Conservation (phyloP, 2,888 invertebrate genomes). For the Chrysomela aeneicollis region DNA sequence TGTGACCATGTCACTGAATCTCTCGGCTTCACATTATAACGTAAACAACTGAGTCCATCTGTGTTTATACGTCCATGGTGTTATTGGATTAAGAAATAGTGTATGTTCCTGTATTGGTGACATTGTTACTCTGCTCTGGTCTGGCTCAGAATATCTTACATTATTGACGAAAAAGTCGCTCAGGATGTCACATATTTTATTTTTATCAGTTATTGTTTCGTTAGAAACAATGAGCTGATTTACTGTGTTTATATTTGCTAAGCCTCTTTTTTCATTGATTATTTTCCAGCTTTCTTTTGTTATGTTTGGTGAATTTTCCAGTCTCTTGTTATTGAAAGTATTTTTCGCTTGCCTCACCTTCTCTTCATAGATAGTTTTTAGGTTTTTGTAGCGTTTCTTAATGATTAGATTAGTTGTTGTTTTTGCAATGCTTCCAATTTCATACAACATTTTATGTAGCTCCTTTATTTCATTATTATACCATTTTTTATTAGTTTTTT, state of each 20-base stretch:
- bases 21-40: too few species aligned
- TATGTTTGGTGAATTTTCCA: conserved; percentile 9
- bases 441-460: conserved; percentile 16
- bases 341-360: conserved; percentile 16
- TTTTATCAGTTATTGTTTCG: conserved; percentile 7
- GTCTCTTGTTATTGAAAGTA: conserved; percentile 16
- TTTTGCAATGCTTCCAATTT: conserved; percentile 8
- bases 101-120: conserved; percentile 4
- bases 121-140: conserved; percentile 7
- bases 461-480: conserved; percentile 9
- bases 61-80: too few species aligned
- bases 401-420: conserved; percentile 13
- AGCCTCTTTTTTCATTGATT: conserved; percentile 14
- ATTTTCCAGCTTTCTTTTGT: conserved; percentile 20
- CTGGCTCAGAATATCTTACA: conserved; percentile 8
- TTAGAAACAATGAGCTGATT: not conserved
- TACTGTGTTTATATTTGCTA: not conserved
- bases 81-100: conserved; percentile 17
- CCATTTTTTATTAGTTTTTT: conserved; percentile 4
- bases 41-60: too few species aligned
- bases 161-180: conserved; percentile 15
- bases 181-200: conserved; percentile 16
- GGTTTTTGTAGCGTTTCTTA: conserved; percentile 3
- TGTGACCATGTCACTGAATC: too few species aligned
- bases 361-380: conserved; percentile 6